A percentile compares a stretch with the other conserved stretches of the same genome.
Conservation (phyloP, 1,140 invertebrate genomes). For the Leptopilina boulardi region DNA sequence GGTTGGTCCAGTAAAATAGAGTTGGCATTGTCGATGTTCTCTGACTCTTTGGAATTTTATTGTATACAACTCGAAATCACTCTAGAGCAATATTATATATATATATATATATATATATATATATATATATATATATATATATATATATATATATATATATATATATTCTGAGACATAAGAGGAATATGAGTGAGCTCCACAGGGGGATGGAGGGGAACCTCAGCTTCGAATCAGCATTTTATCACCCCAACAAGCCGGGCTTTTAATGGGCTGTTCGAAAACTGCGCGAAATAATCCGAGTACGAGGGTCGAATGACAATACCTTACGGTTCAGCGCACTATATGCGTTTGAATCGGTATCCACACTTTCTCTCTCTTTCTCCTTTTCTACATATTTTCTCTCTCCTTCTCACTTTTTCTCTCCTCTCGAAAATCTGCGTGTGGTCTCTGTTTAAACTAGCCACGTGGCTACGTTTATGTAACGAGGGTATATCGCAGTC, state of each 20-base stretch:
- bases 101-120: no score
- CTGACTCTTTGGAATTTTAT: constrained; percentile 25
- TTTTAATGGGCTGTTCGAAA: constrained; percentile 73
- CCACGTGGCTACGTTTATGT: constrained; percentile 73
- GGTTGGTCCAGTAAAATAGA: not conserved
- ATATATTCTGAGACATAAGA: constrained; percentile 6
- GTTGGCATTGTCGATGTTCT: constrained; percentile 14
- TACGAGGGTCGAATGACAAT: constrained; percentile 64
- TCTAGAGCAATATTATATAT: not conserved
- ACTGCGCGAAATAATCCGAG: constrained; percentile 71
- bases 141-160: no score
- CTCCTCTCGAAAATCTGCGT: constrained; percentile 46
- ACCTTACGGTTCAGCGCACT: constrained; percentile 69
- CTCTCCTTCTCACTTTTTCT: no score
- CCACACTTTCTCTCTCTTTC: constrained; percentile 34
- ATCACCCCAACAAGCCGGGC: constrained; percentile 69
- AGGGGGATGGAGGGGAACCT: constrained; percentile 14
- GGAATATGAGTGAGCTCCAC: constrained; percentile 21
- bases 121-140: no score
- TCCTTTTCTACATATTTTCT: no score
- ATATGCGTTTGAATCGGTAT: constrained; percentile 65
- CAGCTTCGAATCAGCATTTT: constrained; percentile 70
- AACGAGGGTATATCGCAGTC: constrained; percentile 59
- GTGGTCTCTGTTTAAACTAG: constrained; percentile 70
- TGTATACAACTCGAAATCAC: constrained; percentile 14